phyloP scores from a whole-genome alignment of 1,140 invertebrate genomes.

The Lepidotrigona ventralis region DNA sequence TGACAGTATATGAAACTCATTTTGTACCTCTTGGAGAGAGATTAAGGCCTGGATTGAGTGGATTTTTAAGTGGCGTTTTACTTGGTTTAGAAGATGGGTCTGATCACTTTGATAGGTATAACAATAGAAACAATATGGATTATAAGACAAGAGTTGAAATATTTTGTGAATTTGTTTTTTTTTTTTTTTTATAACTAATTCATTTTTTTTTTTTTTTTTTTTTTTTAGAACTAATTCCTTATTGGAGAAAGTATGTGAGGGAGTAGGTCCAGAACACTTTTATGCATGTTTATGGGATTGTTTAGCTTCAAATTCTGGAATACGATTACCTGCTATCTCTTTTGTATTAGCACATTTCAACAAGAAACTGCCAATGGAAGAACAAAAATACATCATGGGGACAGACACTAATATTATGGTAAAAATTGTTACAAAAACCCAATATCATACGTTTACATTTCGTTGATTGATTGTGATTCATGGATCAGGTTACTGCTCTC shows the following conservation, averaged over 20 bases:
- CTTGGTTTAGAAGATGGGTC: conserved; percentile 95
- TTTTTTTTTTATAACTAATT: conserved; percentile 84
- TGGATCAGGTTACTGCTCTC: conserved; percentile 82
- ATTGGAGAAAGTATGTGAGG: conserved; percentile 89
- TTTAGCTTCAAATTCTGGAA: conserved; percentile 89
- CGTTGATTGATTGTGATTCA: neutral
- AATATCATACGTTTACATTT: conserved; percentile 1
- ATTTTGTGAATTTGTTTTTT: conserved; percentile 48
- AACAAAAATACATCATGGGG: conserved; percentile 93
- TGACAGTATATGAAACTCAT: conserved; percentile 95
- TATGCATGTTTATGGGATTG: conserved; percentile 95
- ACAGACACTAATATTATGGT: conserved; percentile 93
- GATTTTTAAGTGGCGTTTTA: conserved; percentile 91
- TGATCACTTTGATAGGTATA: conserved; percentile 91
- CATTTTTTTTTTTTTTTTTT: conserved; percentile 63
- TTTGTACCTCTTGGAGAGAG: conserved; percentile 92
- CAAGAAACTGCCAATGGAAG: conserved; percentile 89
- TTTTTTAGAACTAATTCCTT: conserved; percentile 85
- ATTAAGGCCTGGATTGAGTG: conserved; percentile 91
- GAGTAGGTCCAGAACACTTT: conserved; percentile 90
- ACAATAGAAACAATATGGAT: neutral
- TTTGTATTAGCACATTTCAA: conserved; percentile 93
- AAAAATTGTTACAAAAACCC: conserved; percentile 49
- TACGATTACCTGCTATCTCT: conserved; percentile 91
- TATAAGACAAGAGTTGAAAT: neutral